A percentile compares a stretch with the other conserved stretches of the same genome.
These are phyloP conservation scores for Phortica okadai DNA, from an alignment of 2,888 invertebrate genomes.

Conservation along the genomic window DNA sequence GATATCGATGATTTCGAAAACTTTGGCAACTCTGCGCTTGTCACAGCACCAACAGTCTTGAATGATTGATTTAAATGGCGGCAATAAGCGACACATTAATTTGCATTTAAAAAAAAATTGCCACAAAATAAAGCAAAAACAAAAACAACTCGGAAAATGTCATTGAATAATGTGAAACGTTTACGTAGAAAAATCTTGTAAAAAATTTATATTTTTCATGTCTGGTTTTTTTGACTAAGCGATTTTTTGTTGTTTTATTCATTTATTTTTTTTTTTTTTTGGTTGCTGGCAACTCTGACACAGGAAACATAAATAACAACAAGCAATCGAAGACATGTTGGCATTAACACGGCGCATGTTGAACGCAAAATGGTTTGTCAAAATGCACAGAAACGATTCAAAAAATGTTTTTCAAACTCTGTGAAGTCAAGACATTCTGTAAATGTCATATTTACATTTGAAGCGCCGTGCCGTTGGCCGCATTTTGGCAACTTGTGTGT, in stretches of 20 bases:
- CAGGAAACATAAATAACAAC: slow-evolving; percentile 70
- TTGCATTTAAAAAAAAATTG: slow-evolving; percentile 65
- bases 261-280: not conserved
- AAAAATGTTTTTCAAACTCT: slow-evolving; percentile 7
- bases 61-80: slow-evolving; percentile 62
- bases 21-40: not conserved
- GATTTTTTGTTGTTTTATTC: not conserved
- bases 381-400: slow-evolving; percentile 6
- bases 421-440: slow-evolving; percentile 50
- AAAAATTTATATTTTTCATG: slow-evolving; percentile 35
- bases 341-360: slow-evolving; percentile 6
- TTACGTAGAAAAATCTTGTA: slow-evolving; percentile 25
- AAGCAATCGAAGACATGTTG: slow-evolving; percentile 39
- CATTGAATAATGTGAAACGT: slow-evolving; percentile 64
- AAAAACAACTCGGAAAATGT: slow-evolving; percentile 50
- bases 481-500: slow-evolving; percentile 15
- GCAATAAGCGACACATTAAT: slow-evolving; percentile 72
- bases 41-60: not conserved
- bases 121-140: slow-evolving; percentile 15
- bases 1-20: not conserved
- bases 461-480: not conserved
- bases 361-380: slow-evolving; percentile 51
- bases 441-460: slow-evolving; percentile 67
- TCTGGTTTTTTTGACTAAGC: not conserved
- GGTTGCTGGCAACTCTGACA: slow-evolving; percentile 35